Base-by-base conservation (phyloP, 1,140 invertebrate species). In the Mesaphorura yosii region DNA sequence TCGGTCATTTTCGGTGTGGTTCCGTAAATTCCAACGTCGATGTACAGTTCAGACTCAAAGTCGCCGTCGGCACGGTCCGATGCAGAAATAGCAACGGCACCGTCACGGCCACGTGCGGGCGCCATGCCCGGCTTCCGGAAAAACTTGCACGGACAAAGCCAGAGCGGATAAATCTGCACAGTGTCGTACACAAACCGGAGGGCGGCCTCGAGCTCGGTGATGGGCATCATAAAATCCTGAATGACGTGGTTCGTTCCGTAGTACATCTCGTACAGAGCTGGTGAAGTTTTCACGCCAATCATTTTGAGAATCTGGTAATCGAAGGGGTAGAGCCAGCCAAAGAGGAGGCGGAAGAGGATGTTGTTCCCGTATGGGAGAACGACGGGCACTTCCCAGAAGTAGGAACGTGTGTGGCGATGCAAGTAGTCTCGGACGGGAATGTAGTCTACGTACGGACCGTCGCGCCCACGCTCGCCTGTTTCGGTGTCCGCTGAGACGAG, bases 351-450 rank as follows among this genome's bases (percentile, higher is more conserved):
- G 20, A 49, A 10, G 7, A 22, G 28, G 12, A 22, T 6, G 31
- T 12, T 34, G 20, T 38, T 49, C 29, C 28, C 31, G 5, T 17
- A 15, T 7, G 47, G 31, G 29, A 5, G 23, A 39, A 22, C 10
- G n/a, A n/a, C 10, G n/a, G 47, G 29, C n/a, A 49, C 31, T 34
- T 34, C 47, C 85, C 85, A 88, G 69, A 88, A 88, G 46, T 88
- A 75, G 53, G 83, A 80, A 58, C 76, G 74, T 0, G 82, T 82
- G 59, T 88, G 85, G 53, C 86, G 72, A 64, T 88, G 85, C 63
- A 85, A 87, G 67, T 88, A 88, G 63, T 88, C 79, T 52, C 81
- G 67, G 1, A 87, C 65, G 0, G 85, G 86, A 51, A 88, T 82
- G 65, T 82, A 86, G 63, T 88, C 85, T 1, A 58, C 66, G 12